Conservation (phyloP, 2,113 vertebrate genomes). For the Etia nguti region DNA sequence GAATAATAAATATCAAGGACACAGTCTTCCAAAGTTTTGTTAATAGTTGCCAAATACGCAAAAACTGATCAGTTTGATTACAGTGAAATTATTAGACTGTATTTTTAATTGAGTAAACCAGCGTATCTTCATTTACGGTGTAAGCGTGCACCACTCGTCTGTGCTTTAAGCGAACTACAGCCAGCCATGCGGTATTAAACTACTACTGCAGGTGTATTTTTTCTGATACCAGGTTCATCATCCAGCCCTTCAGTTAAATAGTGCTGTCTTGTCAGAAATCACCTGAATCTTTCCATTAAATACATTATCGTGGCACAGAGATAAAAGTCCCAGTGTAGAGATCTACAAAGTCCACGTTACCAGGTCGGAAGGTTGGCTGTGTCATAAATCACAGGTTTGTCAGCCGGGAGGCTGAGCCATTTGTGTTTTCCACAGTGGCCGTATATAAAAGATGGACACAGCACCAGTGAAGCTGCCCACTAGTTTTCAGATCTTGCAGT, state of each 20-base stretch:
- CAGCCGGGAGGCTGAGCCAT: not conserved
- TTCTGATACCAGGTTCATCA: not conserved
- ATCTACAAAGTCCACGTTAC: not conserved
- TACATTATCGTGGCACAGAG: not conserved
- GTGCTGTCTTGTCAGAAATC: not conserved
- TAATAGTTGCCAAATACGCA: not conserved
- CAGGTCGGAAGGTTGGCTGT: not conserved
- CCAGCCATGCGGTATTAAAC: not conserved
- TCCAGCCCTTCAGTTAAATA: not conserved
- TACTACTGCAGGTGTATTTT: not conserved
- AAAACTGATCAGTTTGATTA: not conserved
- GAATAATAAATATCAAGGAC: not conserved
- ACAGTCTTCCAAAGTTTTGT: not conserved
- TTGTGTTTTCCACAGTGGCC: not conserved
- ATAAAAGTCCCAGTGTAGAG: not conserved
- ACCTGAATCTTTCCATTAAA: not conserved
- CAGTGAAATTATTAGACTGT: not conserved
- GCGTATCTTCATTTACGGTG: not conserved
- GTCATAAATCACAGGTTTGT: not conserved
- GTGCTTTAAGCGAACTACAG: not conserved
- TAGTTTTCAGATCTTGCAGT: not conserved
- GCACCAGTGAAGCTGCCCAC: too few relatives aligned
- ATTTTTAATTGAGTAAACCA: not conserved
- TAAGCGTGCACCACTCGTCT: not conserved
- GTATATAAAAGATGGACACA: too few relatives aligned